These are phyloP conservation scores for Pseudorhiza aurosa DNA, from an alignment of 30 jellyfish, hydroid and myxozoan genomes.

Conservation along the genomic window DNA sequence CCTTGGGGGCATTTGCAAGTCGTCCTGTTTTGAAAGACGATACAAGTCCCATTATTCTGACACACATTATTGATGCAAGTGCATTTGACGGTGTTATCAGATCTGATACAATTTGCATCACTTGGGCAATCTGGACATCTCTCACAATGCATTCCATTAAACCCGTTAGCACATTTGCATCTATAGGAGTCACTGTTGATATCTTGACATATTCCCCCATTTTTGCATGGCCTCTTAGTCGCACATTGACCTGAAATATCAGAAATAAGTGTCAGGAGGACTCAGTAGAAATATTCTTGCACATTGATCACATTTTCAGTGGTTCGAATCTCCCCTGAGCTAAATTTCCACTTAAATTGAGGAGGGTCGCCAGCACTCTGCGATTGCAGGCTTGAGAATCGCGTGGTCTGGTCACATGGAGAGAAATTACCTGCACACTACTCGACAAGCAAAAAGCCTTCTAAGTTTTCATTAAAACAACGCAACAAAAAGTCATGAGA, in stretches of 20 bases:
- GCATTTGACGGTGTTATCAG: background rate
- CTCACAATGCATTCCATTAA: constrained; percentile 12
- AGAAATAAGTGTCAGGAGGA: background rate
- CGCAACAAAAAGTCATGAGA: no score
- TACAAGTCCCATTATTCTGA: constrained; percentile 20
- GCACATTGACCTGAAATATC: constrained; percentile 13
- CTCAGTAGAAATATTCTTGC: no score
- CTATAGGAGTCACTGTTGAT: background rate
- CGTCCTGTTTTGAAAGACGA: background rate
- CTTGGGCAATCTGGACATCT: constrained; percentile 14
- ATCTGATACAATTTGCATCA: constrained; percentile 5
- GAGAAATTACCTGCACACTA: no score
- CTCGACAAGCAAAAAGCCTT: no score
- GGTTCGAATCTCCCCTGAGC: no score
- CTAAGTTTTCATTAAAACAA: no score
- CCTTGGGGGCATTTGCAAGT: constrained; percentile 8
- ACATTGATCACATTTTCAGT: no score
- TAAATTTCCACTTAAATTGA: no score
- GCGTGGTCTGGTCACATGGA: no score
- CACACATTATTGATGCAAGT: background rate
- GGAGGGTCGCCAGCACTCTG: background rate
- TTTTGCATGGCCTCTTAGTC: constrained; percentile 11
- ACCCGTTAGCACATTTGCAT: constrained; percentile 8
- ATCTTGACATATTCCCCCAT: constrained; percentile 22
- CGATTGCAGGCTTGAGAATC: background rate